Evolutionary conservation across 2,113 vertebrate genomes (phyloP), one percentile per base, ranked within the genome.

Genomic region (Nicator chloris): DNA sequence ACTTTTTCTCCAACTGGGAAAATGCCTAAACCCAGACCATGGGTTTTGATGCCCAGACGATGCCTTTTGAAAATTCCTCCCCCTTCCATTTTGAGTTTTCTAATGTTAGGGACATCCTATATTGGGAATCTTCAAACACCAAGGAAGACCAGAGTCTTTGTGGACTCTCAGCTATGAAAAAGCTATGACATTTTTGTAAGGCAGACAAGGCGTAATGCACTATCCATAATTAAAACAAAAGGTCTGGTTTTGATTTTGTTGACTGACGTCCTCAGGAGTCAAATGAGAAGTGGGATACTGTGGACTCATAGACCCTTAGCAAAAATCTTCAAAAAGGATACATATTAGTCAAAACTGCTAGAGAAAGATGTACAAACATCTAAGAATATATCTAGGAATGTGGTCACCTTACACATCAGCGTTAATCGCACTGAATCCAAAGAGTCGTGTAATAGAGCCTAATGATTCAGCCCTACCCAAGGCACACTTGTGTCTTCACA

Each of bases 381-480:
- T 78, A 83, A 53, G 40, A 64, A 27, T 71, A 3, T 20, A 54
- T 39, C 26, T 27, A 76, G 57, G 68, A 77, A 73, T 31, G 47
- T 42, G 47, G 42, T 11, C 35, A 50, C 14, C 45, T 63, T 69
- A 22, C 2, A 16, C 14, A 61, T 40, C 77, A 54, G 31, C 45
- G 56, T 61, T 70, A 63, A 40, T 6, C 33, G 56, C 24, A 70
- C 51, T 60, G 40, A 87, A 60, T 64, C 27, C 27, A 45, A 70
- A 82, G 44, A 28, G 24, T 50, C 2, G 0, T 78, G 51, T 69
- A 47, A 53, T 16, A 51, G 0, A 3, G 54, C 33, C 27, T 21
- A 15, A 9, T 56, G 11, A 42, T 92, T 77, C 76, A 88, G 82
- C 28, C 59, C 64, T 35, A 18, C 35, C 7, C 17, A 28, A 50